Conservation (phyloP, 1,140 invertebrate species). For the Planococcus citri region DNA sequence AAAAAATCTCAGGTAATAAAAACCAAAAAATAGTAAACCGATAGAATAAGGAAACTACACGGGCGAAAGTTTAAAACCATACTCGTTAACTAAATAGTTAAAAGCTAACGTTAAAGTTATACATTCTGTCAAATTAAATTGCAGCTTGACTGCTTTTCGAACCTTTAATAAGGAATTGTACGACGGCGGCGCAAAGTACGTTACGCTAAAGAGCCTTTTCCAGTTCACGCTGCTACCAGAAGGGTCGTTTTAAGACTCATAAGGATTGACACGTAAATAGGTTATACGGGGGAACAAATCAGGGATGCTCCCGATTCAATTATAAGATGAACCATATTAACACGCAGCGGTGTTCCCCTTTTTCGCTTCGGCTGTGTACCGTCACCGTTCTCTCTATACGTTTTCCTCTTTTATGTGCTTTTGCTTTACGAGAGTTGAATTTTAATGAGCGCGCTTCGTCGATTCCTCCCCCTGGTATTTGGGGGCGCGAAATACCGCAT, state of each 20-base stretch:
- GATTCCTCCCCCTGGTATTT: background rate
- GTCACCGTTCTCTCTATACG: background rate
- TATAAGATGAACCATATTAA: slow-evolving; percentile 20
- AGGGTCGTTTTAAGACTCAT: slow-evolving; percentile 19
- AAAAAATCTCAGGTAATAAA: too few species aligned
- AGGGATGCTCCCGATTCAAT: slow-evolving; percentile 15
- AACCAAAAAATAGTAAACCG: too few species aligned
- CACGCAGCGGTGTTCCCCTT: slow-evolving; percentile 11
- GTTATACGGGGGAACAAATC: slow-evolving; percentile 9
- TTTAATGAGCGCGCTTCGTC: slow-evolving; percentile 13
- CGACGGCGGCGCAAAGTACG: slow-evolving; percentile 11
- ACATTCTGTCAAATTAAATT: slow-evolving; percentile 19
- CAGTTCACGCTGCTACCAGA: slow-evolving; percentile 12
- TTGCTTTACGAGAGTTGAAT: slow-evolving; percentile 20
- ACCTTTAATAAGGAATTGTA: slow-evolving; percentile 15
- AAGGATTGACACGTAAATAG: slow-evolving; percentile 17
- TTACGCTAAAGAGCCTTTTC: slow-evolving; percentile 16
- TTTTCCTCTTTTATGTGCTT: slow-evolving; percentile 14
- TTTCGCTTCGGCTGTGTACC: background rate
- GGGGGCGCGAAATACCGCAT: background rate
- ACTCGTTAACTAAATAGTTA: background rate
- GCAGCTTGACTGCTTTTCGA: slow-evolving; percentile 17
- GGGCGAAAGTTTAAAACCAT: background rate
- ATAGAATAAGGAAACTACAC: background rate
- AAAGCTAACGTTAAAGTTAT: slow-evolving; percentile 17